phyloP scores from a whole-genome alignment of 2,888 invertebrate species.

The Pollenia griseotomentosa region DNA sequence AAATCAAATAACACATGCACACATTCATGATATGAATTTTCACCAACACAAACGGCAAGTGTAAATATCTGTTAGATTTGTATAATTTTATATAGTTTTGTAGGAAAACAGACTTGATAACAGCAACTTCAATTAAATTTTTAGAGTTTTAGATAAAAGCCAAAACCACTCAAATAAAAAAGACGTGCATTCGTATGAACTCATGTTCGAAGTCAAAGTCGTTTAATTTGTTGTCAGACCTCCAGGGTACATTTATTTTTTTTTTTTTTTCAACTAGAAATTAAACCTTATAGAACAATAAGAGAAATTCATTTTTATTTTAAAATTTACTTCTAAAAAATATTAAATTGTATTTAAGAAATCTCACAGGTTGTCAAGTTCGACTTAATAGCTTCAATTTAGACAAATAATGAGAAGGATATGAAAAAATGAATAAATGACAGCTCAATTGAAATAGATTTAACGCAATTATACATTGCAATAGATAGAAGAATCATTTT shows the following conservation, averaged over 20 bases:
- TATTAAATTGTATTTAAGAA: background rate
- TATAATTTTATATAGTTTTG: background rate
- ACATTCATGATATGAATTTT: background rate
- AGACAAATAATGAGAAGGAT: too few species aligned
- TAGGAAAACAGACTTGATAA: slow-evolving; percentile 44
- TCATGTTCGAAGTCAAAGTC: background rate
- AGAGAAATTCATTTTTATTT: background rate
- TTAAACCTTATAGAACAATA: background rate
- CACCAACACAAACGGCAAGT: background rate
- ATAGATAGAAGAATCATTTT: too few species aligned
- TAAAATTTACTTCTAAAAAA: background rate
- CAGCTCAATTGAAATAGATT: too few species aligned
- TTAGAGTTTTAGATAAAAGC: slow-evolving; percentile 30
- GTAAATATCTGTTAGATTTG: background rate
- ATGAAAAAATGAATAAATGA: too few species aligned
- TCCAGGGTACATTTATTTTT: slow-evolving; percentile 27
- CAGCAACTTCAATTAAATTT: slow-evolving; percentile 43
- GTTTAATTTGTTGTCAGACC: slow-evolving; percentile 46
- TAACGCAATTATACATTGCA: too few species aligned
- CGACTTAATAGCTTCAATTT: background rate
- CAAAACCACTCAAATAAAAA: slow-evolving; percentile 11
- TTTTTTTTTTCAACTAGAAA: background rate
- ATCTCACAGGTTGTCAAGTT: background rate
- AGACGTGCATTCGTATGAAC: slow-evolving; percentile 3
- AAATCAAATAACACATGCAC: slow-evolving; percentile 16